Base-by-base conservation (phyloP, 1,140 invertebrate species). In the Tetramorium alpestre region DNA sequence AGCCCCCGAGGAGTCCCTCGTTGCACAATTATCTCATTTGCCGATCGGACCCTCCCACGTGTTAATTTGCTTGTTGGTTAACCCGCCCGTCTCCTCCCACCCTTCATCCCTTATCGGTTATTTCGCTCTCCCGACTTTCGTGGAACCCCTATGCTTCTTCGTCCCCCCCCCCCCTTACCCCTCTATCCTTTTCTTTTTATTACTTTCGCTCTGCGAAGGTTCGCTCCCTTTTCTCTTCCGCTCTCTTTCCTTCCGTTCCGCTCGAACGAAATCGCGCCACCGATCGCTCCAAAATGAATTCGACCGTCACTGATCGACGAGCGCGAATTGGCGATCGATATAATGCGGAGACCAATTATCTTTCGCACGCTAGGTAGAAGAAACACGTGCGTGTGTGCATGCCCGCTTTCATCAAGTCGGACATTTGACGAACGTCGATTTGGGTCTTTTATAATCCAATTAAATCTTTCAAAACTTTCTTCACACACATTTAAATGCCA, bases 21-120 rank as follows among this genome's bases (percentile, higher is more conserved):
- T 67, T 75, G 91, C 93, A 91, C 93, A 94, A 93, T 94, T 94
- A 95, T 95, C 95, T 92, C 87, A 92, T 91, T 94, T 91, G 89
- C 80, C 81, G 80, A 87, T 87, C 86, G 49, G 60, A 87, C 67
- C 80, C 80, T 85, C 62, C 70, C 78, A 72, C 94, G 94, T 95
- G 95, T 95, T 95, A 95, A 95, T 95, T 95, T 95, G 94, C 95
- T 95, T 95, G 94, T 95, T 95, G 95, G 94, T 95, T 95, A 91
- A 91, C 90, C 89, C 90, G 89, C 87, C 85, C 41, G 54, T 73
- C 8, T 54, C 67, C 18, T 28, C 41, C 25, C 28, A 58, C 73
- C 67, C 44, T 28, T 28, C 44, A 85, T 89, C 88, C 89, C 90
- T 90, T 91, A 91, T 92, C 93, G 88, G 88, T 91, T 91, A 90